Base-by-base conservation (phyloP, 2,797 vertebrate species). In the Dermochelys coriacea region DNA sequence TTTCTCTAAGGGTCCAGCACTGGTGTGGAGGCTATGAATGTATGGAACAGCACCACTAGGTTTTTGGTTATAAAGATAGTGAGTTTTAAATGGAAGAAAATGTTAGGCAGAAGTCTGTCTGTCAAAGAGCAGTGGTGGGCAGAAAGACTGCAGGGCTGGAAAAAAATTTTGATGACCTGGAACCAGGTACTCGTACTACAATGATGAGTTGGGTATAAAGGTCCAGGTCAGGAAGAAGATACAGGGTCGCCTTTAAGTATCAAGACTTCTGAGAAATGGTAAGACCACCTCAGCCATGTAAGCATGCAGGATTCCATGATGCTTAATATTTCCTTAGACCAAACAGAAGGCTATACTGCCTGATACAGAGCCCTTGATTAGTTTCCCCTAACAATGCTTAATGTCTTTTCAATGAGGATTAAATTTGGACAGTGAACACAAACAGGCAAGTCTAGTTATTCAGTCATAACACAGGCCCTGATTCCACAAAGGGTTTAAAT, bases 1-100 rank as follows among this genome's bases (percentile, higher is more conserved):
- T 93, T 95, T 91, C 71, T 85, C 27, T 15, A 82, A 91, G 88
- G 79, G 71, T 83, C 82, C 89, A 57, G 82, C 8, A 77, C 92
- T 0, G 2, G 55, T 52, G 74, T 93, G 87, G 89, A 92, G 93
- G 91, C 59, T 91, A 80, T 1, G 89, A n/a, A 54, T 2, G 0
- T 12, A 54, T 0, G 0, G 77, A 85, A 82, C 86, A 88, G 45
- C 57, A 91, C 51, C 82, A 87, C 77, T 86, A 91, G 91, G 74
- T 47, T 71, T 71, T 83, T 21, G 91, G 93, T 89, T 41, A 85
- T 79, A 68, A 87, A 86, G 82, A 50, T 52, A 74, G 86, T n/a
- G 68, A 92, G 89, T 78, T 75, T 34, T 79, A 86, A 86, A 79
- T 79, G 0, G 0, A 68, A 84, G 83, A n/a, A 84, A 85, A 89